A percentile compares a stretch with the other conserved stretches of the same genome.
phyloP scores from a whole-genome alignment of 2,113 vertebrate species.

The Atlantisia rogersi region DNA sequence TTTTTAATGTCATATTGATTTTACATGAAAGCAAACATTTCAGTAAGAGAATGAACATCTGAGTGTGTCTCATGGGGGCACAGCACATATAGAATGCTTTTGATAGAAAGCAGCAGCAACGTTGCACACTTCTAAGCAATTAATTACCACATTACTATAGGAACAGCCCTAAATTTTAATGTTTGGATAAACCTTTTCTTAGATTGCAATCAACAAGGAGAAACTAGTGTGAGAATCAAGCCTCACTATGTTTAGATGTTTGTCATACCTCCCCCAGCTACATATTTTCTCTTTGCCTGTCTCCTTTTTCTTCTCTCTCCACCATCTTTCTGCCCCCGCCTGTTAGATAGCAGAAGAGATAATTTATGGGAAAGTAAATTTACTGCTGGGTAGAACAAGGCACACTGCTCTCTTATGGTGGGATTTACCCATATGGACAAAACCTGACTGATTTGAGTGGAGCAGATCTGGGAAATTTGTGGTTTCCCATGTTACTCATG shows the following conservation, averaged over 20 bases:
- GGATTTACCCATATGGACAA: background rate
- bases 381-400: background rate
- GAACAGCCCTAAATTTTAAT: background rate
- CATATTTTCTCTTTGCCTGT: background rate
- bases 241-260: background rate
- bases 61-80: background rate
- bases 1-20: background rate
- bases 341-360: background rate
- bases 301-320: background rate
- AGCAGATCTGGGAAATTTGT: background rate
- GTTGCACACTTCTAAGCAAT: background rate
- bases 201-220: background rate
- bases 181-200: background rate
- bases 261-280: background rate
- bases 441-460: background rate
- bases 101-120: background rate
- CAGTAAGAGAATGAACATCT: background rate
- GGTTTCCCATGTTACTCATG: accelerated
- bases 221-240: background rate
- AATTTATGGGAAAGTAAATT: background rate
- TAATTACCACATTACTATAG: background rate
- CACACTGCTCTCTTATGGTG: background rate
- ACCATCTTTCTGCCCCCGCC: too few relatives aligned
- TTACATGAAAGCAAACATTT: background rate
- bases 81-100: background rate